Conservation (phyloP, 2,797 vertebrate genomes). For the Psittacula derbiana region DNA sequence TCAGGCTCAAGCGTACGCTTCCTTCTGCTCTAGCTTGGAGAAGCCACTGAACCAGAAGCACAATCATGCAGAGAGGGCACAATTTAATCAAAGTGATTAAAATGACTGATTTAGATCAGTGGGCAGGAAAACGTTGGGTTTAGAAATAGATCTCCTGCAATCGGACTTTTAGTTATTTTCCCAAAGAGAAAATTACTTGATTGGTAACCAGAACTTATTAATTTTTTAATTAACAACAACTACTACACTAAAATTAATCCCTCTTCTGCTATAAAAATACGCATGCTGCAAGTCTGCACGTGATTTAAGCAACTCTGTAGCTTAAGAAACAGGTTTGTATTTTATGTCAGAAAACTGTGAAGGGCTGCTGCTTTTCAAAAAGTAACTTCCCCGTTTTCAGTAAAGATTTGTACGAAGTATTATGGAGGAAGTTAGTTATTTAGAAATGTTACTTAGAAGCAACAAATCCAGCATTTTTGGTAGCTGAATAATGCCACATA, state of each 20-base stretch:
- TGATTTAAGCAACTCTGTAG: not conserved
- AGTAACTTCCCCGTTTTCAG: not conserved
- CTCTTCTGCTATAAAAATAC: not conserved
- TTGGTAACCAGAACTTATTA: not conserved
- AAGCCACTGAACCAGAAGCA: constrained; percentile 5
- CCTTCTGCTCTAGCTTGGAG: not conserved
- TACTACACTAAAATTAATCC: not conserved
- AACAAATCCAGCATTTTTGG: not conserved
- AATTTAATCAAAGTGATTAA: not conserved
- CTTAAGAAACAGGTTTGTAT: not conserved
- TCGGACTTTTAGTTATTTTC: not conserved
- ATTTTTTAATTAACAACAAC: not conserved
- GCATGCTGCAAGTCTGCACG: not conserved
- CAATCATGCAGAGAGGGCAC: not conserved
- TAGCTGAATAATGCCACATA: not conserved
- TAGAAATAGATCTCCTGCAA: not conserved
- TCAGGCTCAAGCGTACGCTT: not conserved
- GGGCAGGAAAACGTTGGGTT: not conserved
- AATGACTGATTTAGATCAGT: not conserved
- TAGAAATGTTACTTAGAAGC: not conserved
- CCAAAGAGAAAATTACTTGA: not conserved
- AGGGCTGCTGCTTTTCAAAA: not conserved
- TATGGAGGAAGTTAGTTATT: not conserved
- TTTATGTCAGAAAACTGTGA: not conserved
- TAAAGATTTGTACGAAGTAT: not conserved